A percentile compares a stretch with the other conserved stretches of the same genome.
Evolutionary conservation across 2,888 invertebrate genomes (phyloP).

Genomic region (Suillia variegata): DNA sequence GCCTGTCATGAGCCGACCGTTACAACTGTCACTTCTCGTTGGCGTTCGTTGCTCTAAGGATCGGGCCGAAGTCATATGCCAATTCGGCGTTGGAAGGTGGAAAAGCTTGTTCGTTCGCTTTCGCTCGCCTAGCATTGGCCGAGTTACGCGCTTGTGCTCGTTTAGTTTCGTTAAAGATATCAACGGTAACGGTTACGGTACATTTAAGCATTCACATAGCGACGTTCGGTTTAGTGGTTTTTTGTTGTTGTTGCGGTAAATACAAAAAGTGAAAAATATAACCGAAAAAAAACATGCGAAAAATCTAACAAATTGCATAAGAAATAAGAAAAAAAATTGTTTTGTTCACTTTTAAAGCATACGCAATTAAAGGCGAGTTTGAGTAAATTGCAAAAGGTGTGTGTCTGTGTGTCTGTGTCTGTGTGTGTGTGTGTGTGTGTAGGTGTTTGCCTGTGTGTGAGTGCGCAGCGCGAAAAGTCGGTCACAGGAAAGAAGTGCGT

Average conservation of each 20-base stretch:
- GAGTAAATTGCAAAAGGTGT: no score
- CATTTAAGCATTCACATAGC: no score
- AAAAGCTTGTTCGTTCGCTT: conserved; percentile 19
- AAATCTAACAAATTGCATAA: no score
- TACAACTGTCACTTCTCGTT: conserved; percentile 20
- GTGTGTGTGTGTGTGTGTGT: no score
- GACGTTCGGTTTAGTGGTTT: no score
- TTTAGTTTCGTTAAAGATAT: conserved; percentile 43
- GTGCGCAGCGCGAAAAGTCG: background rate
- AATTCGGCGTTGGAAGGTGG: background rate
- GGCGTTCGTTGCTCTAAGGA: conserved; percentile 1
- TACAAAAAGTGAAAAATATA: no score
- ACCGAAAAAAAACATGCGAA: conserved; percentile 4
- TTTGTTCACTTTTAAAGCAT: no score
- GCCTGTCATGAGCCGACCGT: background rate
- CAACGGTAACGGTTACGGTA: conserved; percentile 37
- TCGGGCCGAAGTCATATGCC: background rate
- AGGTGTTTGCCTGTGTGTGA: no score
- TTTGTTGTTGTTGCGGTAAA: no score
- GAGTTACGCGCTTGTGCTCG: conserved; percentile 36
- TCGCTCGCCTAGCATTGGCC: conserved; percentile 30
- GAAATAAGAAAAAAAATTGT: no score
- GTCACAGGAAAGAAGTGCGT: background rate
- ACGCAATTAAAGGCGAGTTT: no score
- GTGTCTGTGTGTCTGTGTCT: no score